A percentile compares a stretch with the other conserved stretches of the same genome.
Evolutionary conservation across 2,888 invertebrate genomes (phyloP).

Genomic region (Tetramorium bicarinatum): DNA sequence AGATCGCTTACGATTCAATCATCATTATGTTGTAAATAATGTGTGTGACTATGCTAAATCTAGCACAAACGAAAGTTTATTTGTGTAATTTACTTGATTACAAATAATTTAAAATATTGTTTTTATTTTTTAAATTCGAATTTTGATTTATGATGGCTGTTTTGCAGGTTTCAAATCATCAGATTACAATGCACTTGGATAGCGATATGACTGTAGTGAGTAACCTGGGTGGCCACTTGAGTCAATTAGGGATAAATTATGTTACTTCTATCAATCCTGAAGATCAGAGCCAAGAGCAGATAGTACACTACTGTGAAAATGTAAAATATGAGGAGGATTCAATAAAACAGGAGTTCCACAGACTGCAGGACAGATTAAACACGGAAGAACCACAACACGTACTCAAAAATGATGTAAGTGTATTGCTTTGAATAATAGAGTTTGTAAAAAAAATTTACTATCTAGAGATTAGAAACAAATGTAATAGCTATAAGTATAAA

Average conservation of each 20-base stretch:
- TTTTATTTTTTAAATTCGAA: neutral
- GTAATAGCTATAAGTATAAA: neutral
- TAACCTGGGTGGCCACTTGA: conserved; percentile 80
- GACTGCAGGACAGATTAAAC: conserved; percentile 78
- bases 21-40: neutral
- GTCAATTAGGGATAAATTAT: conserved; percentile 84
- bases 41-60: neutral
- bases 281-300: conserved; percentile 77
- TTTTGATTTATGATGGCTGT: neutral
- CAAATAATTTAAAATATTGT: neutral
- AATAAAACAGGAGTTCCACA: conserved; percentile 80
- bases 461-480: neutral
- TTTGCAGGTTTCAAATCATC: conserved; percentile 82
- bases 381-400: conserved; percentile 71
- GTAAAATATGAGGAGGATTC: conserved; percentile 80
- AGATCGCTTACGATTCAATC: neutral
- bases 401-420: conserved; percentile 78
- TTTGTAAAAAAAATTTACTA: neutral
- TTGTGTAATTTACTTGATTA: neutral
- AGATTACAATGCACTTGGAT: conserved; percentile 83
- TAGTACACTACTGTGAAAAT: conserved; percentile 81
- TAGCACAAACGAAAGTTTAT: neutral
- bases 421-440: neutral
- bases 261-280: conserved; percentile 82
- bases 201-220: conserved; percentile 83